Percentiles rank a stretch among this genome's conserved stretches.
Conservation (phyloP, 2,113 vertebrate genomes). For the Prionailurus viverrinus region DNA sequence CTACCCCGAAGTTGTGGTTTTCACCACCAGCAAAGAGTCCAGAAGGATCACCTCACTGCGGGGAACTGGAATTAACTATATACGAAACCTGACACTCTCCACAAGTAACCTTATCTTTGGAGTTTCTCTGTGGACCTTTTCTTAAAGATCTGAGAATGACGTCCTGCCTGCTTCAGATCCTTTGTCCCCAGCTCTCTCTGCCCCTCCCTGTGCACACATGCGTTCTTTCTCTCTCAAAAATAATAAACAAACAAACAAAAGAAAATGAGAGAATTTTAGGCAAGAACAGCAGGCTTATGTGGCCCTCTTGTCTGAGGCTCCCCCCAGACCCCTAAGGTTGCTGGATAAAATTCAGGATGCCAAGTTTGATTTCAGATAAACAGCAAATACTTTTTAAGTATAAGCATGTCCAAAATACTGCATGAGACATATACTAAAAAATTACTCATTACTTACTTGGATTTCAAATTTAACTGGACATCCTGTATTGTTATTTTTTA, state of each 20-base stretch:
- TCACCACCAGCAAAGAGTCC: background rate
- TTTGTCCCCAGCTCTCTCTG: too few relatives aligned
- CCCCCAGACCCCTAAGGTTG: background rate
- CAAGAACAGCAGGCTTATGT: background rate
- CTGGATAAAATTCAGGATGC: background rate
- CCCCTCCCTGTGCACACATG: too few relatives aligned
- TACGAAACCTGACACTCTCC: background rate
- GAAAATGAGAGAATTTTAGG: background rate
- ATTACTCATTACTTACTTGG: background rate
- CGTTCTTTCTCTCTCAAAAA: too few relatives aligned
- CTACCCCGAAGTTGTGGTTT: background rate
- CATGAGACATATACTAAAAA: background rate
- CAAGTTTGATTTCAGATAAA: background rate
- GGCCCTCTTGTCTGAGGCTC: background rate
- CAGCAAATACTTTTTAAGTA: background rate
- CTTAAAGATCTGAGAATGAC: background rate
- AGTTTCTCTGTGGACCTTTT: background rate
- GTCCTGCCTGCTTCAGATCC: too few relatives aligned
- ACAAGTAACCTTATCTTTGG: background rate
- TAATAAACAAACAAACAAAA: too few relatives aligned
- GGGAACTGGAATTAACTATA: background rate
- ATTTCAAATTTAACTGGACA: constrained; percentile 29
- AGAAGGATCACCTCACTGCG: background rate
- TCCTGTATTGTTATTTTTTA: background rate
- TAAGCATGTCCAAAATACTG: background rate